Conservation (phyloP, 2,888 invertebrate species). For the Ramazzottius varieornatus region DNA sequence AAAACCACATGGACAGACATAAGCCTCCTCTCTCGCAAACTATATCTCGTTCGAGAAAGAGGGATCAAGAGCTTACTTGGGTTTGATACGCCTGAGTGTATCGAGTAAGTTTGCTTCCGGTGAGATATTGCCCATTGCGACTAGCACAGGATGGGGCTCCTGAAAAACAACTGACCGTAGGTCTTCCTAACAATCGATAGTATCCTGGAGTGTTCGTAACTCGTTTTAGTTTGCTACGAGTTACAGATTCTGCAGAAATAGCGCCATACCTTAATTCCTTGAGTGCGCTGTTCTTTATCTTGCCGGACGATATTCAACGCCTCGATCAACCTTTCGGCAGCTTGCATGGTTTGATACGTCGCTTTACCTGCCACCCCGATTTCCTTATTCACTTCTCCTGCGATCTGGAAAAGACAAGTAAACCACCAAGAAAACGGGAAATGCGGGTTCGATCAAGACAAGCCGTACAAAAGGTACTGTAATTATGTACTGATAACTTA, state of each 20-base stretch:
- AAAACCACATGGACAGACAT: too few relatives aligned
- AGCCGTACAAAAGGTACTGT: background rate
- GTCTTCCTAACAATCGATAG: conserved; percentile 10
- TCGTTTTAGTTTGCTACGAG: too few relatives aligned
- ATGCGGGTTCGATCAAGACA: background rate
- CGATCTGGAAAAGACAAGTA: conserved; percentile 15
- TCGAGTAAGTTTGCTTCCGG: conserved; percentile 53
- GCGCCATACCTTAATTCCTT: conserved; percentile 5
- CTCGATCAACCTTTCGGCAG: conserved; percentile 68
- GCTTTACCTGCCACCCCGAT: conserved; percentile 59
- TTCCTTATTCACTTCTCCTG: conserved; percentile 37
- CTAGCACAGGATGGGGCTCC: conserved; percentile 45
- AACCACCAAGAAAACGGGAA: background rate
- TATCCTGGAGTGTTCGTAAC: too few relatives aligned
- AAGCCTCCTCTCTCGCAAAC: too few relatives aligned
- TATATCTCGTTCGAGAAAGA: too few relatives aligned
- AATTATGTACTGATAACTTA: conserved; percentile 9
- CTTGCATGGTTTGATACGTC: conserved; percentile 58
- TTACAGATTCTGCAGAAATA: too few relatives aligned
- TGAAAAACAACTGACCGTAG: conserved; percentile 5
- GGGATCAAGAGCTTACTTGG: too few relatives aligned
- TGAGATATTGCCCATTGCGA: conserved; percentile 42
- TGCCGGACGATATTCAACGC: conserved; percentile 44
- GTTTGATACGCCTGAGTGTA: conserved; percentile 45
- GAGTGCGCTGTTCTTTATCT: conserved; percentile 30